phyloP scores from a whole-genome alignment of 1,140 invertebrate species.

The Centruroides vittatus region DNA sequence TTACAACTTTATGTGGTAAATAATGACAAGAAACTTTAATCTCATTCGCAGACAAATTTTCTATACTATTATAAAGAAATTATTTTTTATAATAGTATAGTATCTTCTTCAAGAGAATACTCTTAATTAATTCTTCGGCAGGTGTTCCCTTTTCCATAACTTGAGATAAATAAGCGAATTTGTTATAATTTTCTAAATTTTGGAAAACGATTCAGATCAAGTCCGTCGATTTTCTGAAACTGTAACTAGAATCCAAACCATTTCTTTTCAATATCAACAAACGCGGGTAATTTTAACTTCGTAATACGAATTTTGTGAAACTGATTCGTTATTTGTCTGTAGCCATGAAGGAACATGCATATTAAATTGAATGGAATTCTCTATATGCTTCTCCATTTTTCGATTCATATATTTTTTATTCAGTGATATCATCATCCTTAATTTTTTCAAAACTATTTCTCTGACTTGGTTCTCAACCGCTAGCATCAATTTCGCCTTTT shows the following conservation, averaged over 20 bases:
- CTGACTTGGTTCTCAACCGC: neutral
- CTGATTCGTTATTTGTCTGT: no score
- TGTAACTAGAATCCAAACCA: conserved; percentile 4
- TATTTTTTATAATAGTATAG: conserved; percentile 16
- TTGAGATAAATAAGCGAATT: no score
- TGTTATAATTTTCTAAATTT: no score
- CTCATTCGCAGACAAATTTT: conserved; percentile 18
- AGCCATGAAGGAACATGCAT: neutral
- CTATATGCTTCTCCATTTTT: neutral
- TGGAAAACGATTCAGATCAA: no score
- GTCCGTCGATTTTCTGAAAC: conserved; percentile 10
- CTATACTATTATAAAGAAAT: conserved; percentile 21
- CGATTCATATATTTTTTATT: neutral
- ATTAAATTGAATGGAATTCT: neutral
- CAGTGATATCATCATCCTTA: neutral
- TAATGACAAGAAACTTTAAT: conserved; percentile 18
- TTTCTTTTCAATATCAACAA: conserved; percentile 1
- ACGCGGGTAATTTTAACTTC: conserved; percentile 3
- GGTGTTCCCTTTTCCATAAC: no score
- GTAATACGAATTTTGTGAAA: neutral
- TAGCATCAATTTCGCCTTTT: conserved; percentile 1
- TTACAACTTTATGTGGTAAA: conserved; percentile 21
- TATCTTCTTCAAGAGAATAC: conserved; percentile 24
- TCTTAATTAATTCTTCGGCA: conserved; percentile 6
- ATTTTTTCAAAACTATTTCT: neutral